Percentiles rank a stretch among this genome's conserved stretches.
Conservation (phyloP, 2,888 invertebrate genomes). For the Tenodera sinensis region DNA sequence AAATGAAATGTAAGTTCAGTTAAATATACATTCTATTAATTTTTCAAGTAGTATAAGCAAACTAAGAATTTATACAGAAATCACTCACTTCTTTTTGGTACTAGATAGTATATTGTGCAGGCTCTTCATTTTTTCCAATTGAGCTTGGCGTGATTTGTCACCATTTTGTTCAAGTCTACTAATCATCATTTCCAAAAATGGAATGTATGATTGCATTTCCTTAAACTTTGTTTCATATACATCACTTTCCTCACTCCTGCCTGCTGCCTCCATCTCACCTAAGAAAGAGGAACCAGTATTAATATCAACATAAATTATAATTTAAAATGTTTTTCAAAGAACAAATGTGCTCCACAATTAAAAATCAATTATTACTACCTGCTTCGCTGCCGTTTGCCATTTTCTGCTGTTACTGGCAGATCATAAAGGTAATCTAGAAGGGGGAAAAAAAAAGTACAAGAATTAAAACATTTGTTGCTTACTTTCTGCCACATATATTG, state of each 20-base stretch:
- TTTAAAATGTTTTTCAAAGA: background rate
- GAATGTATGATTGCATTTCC: conserved; percentile 66
- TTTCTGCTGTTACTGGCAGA: background rate
- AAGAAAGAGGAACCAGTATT: background rate
- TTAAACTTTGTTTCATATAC: background rate
- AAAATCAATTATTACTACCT: background rate
- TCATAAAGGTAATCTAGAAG: background rate
- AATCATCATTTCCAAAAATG: conserved; percentile 70
- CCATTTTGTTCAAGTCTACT: conserved; percentile 56
- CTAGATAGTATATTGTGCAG: conserved; percentile 59
- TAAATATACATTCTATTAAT: too few species aligned
- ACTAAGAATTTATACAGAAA: too few species aligned
- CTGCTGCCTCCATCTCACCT: background rate
- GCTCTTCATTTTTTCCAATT: conserved; percentile 56
- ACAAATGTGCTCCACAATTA: background rate
- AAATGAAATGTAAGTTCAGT: too few species aligned
- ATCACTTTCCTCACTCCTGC: background rate
- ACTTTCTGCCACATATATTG: background rate
- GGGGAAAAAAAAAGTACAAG: background rate
- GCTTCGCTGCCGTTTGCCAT: background rate
- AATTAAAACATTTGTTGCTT: background rate
- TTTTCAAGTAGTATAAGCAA: too few species aligned
- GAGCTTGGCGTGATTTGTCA: conserved; percentile 49
- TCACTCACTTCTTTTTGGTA: conserved; percentile 58
- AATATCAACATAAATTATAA: background rate